Evolutionary conservation across 1,140 invertebrate genomes (phyloP).

Genomic region (Drosophila lini): DNA sequence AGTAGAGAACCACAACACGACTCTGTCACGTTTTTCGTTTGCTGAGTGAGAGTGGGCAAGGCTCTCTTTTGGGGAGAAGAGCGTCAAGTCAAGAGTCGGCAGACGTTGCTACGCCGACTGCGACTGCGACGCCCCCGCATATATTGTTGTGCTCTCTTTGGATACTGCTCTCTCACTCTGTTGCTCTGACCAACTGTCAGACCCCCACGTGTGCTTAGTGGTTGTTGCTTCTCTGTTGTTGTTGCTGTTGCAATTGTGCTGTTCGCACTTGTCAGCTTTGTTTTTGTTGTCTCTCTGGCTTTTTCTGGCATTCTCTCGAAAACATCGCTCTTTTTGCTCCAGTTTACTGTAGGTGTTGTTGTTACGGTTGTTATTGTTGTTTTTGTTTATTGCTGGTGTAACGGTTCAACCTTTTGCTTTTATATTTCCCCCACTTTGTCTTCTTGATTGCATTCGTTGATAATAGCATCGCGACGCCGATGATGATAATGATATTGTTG

Average conservation of each 20-base stretch:
- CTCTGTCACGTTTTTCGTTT: slow-evolving; percentile 75
- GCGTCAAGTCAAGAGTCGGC: slow-evolving; percentile 29
- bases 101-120: slow-evolving; percentile 54
- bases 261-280: slow-evolving; percentile 67
- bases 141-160: slow-evolving; percentile 34
- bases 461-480: slow-evolving; percentile 29
- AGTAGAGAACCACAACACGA: slow-evolving; percentile 67
- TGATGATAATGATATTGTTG: slow-evolving; percentile 37
- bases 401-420: slow-evolving; percentile 40
- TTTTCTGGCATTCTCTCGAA: slow-evolving; percentile 54
- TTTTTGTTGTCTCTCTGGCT: slow-evolving; percentile 33
- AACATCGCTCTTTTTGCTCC: slow-evolving; percentile 43
- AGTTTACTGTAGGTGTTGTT: slow-evolving; percentile 39
- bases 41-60: slow-evolving; percentile 32
- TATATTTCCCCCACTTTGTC: slow-evolving; percentile 41
- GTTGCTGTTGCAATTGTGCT: slow-evolving; percentile 13
- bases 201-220: slow-evolving; percentile 72
- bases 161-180: slow-evolving; percentile 12
- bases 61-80: slow-evolving; percentile 21
- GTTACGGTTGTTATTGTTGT: slow-evolving; percentile 34
- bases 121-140: slow-evolving; percentile 65
- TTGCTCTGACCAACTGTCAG: slow-evolving; percentile 16
- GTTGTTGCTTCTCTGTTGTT: slow-evolving; percentile 45
- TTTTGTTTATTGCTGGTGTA: slow-evolving; percentile 37
- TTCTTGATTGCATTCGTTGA: slow-evolving; percentile 59